Percentiles rank a stretch among this genome's conserved stretches.
Evolutionary conservation across 2,797 vertebrate species (phyloP).

Genomic region (Gadopsis marmoratus): DNA sequence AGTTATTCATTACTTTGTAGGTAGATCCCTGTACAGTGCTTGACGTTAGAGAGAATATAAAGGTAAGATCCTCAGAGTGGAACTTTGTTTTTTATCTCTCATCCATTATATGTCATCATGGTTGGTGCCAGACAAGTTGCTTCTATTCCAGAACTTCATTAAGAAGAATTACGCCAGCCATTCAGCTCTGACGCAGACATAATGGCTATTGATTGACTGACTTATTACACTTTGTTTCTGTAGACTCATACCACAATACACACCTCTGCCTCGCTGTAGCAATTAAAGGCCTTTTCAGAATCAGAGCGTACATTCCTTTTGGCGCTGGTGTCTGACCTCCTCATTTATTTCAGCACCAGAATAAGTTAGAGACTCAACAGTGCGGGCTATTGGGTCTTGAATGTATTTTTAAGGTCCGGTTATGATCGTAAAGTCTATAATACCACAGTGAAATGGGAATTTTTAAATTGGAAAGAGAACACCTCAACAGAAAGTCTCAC

Average conservation of each 20-base stretch:
- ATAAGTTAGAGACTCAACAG: conserved; percentile 1
- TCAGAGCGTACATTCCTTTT: neutral
- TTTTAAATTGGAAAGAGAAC: neutral
- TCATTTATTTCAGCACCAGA: neutral
- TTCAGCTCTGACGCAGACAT: conserved; percentile 32
- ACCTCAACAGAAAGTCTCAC: neutral
- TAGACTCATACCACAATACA: neutral
- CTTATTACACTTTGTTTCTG: conserved; percentile 28
- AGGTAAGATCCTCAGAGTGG: neutral
- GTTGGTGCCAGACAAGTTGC: conserved; percentile 25
- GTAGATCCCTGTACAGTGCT: neutral
- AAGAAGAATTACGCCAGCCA: conserved; percentile 28
- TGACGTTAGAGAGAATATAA: neutral
- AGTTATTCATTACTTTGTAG: neutral
- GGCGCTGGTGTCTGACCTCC: neutral
- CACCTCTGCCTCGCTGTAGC: conserved; percentile 10
- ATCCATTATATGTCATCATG: conserved; percentile 17
- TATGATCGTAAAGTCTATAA: neutral
- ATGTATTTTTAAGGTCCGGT: neutral
- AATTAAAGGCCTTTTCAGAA: conserved; percentile 22
- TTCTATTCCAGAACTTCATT: conserved; percentile 47
- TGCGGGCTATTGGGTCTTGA: neutral
- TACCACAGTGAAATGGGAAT: neutral
- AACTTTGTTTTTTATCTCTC: neutral
- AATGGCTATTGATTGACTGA: conserved; percentile 37